phyloP scores from a whole-genome alignment of 2,797 vertebrate species.

The Labroides dimidiatus region DNA sequence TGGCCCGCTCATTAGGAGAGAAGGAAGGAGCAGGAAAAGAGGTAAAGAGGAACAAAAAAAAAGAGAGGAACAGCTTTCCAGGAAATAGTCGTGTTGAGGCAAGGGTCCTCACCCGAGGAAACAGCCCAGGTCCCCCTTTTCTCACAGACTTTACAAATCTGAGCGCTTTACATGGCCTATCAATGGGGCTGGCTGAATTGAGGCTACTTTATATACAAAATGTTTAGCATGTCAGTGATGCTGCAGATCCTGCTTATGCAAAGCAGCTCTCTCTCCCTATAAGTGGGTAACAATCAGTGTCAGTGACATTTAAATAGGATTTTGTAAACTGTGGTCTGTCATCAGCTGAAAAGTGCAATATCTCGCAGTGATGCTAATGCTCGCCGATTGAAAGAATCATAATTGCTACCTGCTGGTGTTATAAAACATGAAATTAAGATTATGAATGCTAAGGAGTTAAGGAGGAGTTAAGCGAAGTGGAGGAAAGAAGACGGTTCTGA shows the following conservation, averaged over 20 bases:
- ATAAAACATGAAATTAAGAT: constrained; percentile 50
- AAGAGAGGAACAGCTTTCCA: constrained; percentile 46
- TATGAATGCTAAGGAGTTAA: constrained; percentile 30
- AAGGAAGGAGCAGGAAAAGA: constrained; percentile 58
- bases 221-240: constrained; percentile 19
- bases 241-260: constrained; percentile 31
- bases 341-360: constrained; percentile 40
- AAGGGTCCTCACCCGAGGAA: constrained; percentile 51
- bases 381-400: constrained; percentile 35
- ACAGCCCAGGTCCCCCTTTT: constrained; percentile 27
- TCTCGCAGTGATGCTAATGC: constrained; percentile 36
- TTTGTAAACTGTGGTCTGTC: constrained; percentile 13
- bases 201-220: constrained; percentile 30
- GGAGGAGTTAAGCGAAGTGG: constrained; percentile 18
- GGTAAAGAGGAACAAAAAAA: constrained; percentile 40
- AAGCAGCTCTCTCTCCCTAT: constrained; percentile 18
- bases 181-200: constrained; percentile 22
- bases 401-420: constrained; percentile 25
- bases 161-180: constrained; percentile 40
- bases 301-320: constrained; percentile 35
- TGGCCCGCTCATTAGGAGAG: constrained; percentile 77
- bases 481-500: constrained; percentile 17
- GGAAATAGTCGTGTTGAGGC: constrained; percentile 39
- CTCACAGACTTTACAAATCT: constrained; percentile 29
- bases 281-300: constrained; percentile 41